Base-by-base conservation (phyloP, 2,797 vertebrate genomes). In the Halcyon leucocephala region DNA sequence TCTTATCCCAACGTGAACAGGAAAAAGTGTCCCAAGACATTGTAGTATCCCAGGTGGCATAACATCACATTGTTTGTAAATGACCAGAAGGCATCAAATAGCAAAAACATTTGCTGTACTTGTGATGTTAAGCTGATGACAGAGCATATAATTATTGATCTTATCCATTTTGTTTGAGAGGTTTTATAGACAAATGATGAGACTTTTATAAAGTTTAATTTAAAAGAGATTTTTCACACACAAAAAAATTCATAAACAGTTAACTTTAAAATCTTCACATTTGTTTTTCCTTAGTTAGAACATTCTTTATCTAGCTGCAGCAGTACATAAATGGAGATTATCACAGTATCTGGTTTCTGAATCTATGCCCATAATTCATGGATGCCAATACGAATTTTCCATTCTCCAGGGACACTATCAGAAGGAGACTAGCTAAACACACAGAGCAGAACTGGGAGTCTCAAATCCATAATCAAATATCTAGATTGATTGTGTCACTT, bases 401-500 rank as follows among this genome's bases (percentile, higher is more conserved):
- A 25, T 94, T 97, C 97, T 97, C 97, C n/a, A 61, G 94, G 90
- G 97, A 97, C 41, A 76, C 79, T 96, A 96, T 97, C 94, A 96
- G 97, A 97, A 98, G 96, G 94, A 95, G 95, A 98, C 92, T 81
- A 93, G 92, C 97, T 97, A 95, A 98, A 97, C 87, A 92, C 78
- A 95, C 67, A 90, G 86, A 92, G 74, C 81, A 94, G 95, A 96
- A 90, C 76, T 62, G 71, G 78, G 94, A 96, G 92, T 97, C 91
- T 96, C 96, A 93, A 98, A 98, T 98, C 98, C 93, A 98, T 98
- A 98, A 98, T 98, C 98, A 99, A 98, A 98, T 98, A 98, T 98
- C 97, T 97, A 98, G 98, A 98, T 98, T 98, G 98, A 99, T 98
- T 98, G 97, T 97, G 97, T 98, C 98, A 98, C 98, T 98, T 98